Conservation (phyloP, 2,888 invertebrate genomes). For the Eilema sororculum region DNA sequence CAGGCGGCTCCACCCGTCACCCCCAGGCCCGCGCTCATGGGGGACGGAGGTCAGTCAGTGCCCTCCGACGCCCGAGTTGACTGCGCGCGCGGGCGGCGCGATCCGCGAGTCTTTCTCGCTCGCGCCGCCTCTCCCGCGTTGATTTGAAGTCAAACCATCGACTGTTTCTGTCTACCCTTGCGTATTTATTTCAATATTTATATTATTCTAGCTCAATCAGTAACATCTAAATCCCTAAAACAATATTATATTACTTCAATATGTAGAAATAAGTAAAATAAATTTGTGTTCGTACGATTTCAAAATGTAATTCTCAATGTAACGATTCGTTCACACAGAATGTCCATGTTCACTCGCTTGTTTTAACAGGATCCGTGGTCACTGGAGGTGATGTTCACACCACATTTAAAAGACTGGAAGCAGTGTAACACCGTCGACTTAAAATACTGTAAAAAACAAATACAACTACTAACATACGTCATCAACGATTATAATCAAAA, state of each 20-base stretch:
- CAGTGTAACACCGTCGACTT: not conserved
- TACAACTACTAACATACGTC: not conserved
- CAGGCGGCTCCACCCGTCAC: no score
- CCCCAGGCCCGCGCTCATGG: no score
- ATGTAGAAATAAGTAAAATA: not conserved
- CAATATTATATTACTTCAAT: not conserved
- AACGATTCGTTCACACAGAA: not conserved
- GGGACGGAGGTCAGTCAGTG: no score
- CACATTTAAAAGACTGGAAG: not conserved
- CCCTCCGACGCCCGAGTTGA: no score
- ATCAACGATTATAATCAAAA: not conserved
- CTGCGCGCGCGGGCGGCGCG: no score
- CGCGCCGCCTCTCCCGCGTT: no score
- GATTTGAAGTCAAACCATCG: not conserved
- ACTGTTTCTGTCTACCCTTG: no score
- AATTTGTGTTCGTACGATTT: not conserved
- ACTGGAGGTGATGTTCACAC: not conserved
- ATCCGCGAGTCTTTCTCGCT: no score
- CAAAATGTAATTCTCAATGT: conserved; percentile 23
- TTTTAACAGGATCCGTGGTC: not conserved
- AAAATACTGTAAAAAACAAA: no score
- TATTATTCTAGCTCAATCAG: no score
- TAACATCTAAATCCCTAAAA: not conserved
- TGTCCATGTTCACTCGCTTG: not conserved
- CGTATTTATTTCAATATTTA: no score